Percentiles rank a stretch among this genome's conserved stretches.
Evolutionary conservation across 2,113 vertebrate species (phyloP).

Genomic region (Oxyura jamaicensis): DNA sequence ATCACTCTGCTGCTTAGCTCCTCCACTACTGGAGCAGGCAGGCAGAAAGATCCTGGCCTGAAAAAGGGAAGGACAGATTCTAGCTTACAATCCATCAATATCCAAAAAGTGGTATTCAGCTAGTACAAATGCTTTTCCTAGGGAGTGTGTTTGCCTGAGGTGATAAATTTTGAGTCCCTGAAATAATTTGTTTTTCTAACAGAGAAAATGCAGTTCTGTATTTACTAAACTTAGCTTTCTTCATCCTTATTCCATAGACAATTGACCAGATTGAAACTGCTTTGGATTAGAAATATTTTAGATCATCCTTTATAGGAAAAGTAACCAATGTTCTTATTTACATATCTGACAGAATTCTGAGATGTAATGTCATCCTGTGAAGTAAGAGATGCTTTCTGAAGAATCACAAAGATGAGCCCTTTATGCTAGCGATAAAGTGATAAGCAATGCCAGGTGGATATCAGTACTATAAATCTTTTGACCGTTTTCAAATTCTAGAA

Average conservation of each 20-base stretch:
- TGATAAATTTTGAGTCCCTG: not conserved
- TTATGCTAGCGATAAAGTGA: not conserved
- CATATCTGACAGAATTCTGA: not conserved
- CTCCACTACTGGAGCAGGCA: not conserved
- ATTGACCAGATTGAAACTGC: not conserved
- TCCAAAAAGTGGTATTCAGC: not conserved
- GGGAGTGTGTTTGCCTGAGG: not conserved
- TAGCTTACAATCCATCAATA: not conserved
- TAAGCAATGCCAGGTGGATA: not conserved
- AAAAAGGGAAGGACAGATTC: not conserved
- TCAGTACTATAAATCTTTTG: not conserved
- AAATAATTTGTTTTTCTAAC: not conserved
- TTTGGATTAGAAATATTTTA: not conserved
- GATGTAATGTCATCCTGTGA: not conserved
- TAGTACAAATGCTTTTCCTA: not conserved
- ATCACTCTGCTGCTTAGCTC: not conserved
- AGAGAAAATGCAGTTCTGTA: not conserved
- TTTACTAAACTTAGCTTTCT: not conserved
- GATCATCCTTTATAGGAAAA: not conserved
- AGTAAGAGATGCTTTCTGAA: not conserved
- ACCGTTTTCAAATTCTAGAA: not conserved
- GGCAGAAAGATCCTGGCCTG: not conserved
- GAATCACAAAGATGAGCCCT: not conserved
- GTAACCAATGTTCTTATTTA: not conserved
- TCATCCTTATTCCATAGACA: not conserved